Base-by-base conservation (phyloP, 2,888 invertebrate genomes). In the Andrena hattorfiana region DNA sequence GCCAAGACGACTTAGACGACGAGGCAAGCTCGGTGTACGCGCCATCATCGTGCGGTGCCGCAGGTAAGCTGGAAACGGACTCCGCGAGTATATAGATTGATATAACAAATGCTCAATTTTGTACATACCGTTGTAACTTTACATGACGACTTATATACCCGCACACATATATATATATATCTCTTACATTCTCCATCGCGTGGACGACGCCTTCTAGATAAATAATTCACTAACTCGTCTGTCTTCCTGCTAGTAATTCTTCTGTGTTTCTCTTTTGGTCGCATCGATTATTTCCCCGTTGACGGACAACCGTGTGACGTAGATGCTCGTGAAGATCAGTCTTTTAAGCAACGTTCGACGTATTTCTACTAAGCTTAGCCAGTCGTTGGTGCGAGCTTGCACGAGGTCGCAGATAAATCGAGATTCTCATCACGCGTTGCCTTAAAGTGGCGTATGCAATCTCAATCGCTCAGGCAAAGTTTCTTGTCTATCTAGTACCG, bases 1-100 rank as follows among this genome's bases (percentile, higher is more conserved):
- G 98, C 90, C 97, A 97, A 91, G 98, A 98, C 94, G 98, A 98
- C 94, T 95, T 98, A 91, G 98, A 97, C 91, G 96, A 96, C 88
- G 97, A 97, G 89, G 96, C 96, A 90, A 95, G 96, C 80, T 97
- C 97, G 8, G 93, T 97, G 77, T 97, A 97, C 94, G 95, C 96
- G 81, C 95, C 96, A 74, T 95, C 95, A 79, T 89, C 93, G 76
- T 93, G 94, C 79, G 94, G 92, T 87, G 91, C 93, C 89, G 94
- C 95, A 95, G 96, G 96, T 96, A 97, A 97, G 95, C 94, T 88
- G 93, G 93, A 94, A 91, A 94, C 94, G 92, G 95, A 95, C 90
- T 91, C 90, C 93, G 94, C 90, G 94, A 94, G 89, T 91, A 94
- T 92, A 94, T 94, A 92, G 95, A 95, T 93, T 95, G 93, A 94